Percentiles rank a stretch among this genome's conserved stretches.
Evolutionary conservation across 2,888 invertebrate genomes (phyloP).

Genomic region (Petrolisthes cinctipes): DNA sequence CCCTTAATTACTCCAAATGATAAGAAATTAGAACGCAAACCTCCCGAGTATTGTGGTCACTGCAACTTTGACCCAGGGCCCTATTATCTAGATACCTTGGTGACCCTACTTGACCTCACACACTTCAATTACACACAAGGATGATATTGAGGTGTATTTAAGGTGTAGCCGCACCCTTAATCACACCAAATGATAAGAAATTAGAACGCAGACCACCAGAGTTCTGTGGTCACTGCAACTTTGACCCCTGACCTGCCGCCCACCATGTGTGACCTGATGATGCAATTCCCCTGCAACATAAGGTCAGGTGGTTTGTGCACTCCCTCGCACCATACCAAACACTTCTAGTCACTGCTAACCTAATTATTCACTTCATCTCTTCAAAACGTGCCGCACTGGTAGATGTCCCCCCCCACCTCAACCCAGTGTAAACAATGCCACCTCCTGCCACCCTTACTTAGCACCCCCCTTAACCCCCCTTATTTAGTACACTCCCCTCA

Average conservation of each 20-base stretch:
- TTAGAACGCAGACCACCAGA: slow-evolving; percentile 22
- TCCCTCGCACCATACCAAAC: neutral
- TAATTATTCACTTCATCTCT: slow-evolving; percentile 30
- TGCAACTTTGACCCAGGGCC: no score
- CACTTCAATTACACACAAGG: no score
- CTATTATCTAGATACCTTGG: no score
- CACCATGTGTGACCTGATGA: neutral
- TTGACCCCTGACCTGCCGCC: slow-evolving; percentile 9
- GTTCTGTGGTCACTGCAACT: slow-evolving; percentile 6
- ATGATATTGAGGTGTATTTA: no score
- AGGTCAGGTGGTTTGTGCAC: slow-evolving; percentile 34
- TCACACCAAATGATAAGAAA: slow-evolving; percentile 27
- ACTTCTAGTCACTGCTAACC: neutral
- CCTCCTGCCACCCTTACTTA: neutral
- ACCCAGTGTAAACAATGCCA: slow-evolving; percentile 53
- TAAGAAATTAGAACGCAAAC: no score
- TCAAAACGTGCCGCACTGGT: slow-evolving; percentile 40
- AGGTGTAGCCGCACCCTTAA: neutral
- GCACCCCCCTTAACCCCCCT: neutral
- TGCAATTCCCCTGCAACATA: neutral
- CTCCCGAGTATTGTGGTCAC: no score
- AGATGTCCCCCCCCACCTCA: slow-evolving; percentile 45
- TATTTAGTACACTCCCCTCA: neutral
- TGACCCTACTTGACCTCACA: no score
- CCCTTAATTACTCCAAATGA: no score